These are phyloP conservation scores for Periophthalmodon schlosseri DNA, from an alignment of 2,113 vertebrate species.

Conservation along the genomic window DNA sequence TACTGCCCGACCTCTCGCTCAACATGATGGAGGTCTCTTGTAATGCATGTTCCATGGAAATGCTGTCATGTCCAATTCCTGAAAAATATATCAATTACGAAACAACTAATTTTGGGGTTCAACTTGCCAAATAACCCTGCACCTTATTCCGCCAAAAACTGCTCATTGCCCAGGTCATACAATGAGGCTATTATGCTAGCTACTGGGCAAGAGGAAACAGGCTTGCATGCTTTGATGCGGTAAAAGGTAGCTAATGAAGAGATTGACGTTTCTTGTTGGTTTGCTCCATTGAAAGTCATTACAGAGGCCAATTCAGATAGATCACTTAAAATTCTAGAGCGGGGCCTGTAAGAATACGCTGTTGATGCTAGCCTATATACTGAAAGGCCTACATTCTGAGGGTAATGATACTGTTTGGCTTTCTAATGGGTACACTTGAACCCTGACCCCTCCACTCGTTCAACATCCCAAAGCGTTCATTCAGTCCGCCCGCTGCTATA, in stretches of 20 bases:
- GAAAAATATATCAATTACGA: constrained; percentile 44
- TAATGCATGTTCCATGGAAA: constrained; percentile 43
- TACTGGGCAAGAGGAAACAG: constrained; percentile 54
- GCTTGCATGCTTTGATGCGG: constrained; percentile 58
- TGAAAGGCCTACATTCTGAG: constrained; percentile 64
- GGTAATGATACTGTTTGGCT: constrained; percentile 72
- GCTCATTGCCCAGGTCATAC: constrained; percentile 56
- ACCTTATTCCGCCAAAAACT: constrained; percentile 50
- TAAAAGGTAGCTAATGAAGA: constrained; percentile 69
- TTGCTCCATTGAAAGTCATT: constrained; percentile 58
- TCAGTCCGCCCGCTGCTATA: constrained; percentile 29
- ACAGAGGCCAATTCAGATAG: constrained; percentile 70
- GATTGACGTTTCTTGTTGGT: constrained; percentile 66
- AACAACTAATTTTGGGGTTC: constrained; percentile 57
- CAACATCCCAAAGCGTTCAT: constrained; percentile 40
- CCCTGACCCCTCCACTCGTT: constrained; percentile 58
- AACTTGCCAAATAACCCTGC: constrained; percentile 58
- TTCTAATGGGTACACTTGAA: constrained; percentile 75
- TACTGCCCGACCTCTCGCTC: constrained; percentile 27
- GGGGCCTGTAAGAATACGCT: constrained; percentile 47
- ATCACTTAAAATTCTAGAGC: constrained; percentile 76
- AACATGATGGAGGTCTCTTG: constrained; percentile 37
- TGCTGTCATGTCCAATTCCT: constrained; percentile 62
- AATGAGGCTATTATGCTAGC: constrained; percentile 73
- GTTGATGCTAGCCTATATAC: constrained; percentile 62